Evolutionary conservation across 1,140 invertebrate species (phyloP), one percentile per base, ranked within the genome.

Genomic region (Chelonus insularis): DNA sequence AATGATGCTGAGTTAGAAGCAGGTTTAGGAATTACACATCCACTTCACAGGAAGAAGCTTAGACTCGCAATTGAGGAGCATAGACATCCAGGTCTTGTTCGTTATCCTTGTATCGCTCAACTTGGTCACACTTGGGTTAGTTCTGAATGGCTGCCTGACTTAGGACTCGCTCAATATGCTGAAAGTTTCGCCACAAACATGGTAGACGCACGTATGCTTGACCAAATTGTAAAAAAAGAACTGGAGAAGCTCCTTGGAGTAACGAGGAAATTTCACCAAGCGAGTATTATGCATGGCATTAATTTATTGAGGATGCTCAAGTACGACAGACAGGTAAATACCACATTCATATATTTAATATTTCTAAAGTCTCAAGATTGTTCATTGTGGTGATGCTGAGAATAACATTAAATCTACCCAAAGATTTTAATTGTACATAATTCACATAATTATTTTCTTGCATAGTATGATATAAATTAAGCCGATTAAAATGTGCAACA

Each of bases 41-140:
- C 93, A 4, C 90, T 97, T 84, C 95, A 97, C 76, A 85, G 93
- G 62, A 94, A 95, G 80, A 97, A 97, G 73, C 80, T 97, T 29
- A 84, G 94, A n/a, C 83, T 97, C 62, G 94, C 95, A 16, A 96
- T 97, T 65, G 95, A 97, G 72, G 94, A 96, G 76, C 90, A 95
- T 61, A 77, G 94, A 48, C 87, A 94, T 63, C 93, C 94, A 0
- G 87, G 90, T 71, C 83, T 91, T 63, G 91, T 95, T 51, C 84
- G 92, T 65, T 95, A 93, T 82, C 92, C 93, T 0, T 89, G 88
- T 70, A 94, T 95, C 63, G 89, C 89, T 21, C 89, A 92, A 68
- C 83, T 96, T 43, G 90, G 90, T 29, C 93, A 95, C 76, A 92
- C 91, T 2, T 97, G 94, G 94, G 92, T 96, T 4, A 91, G 92